phyloP scores from a whole-genome alignment of 1,140 invertebrate genomes.

The Cotesia vestalis region DNA sequence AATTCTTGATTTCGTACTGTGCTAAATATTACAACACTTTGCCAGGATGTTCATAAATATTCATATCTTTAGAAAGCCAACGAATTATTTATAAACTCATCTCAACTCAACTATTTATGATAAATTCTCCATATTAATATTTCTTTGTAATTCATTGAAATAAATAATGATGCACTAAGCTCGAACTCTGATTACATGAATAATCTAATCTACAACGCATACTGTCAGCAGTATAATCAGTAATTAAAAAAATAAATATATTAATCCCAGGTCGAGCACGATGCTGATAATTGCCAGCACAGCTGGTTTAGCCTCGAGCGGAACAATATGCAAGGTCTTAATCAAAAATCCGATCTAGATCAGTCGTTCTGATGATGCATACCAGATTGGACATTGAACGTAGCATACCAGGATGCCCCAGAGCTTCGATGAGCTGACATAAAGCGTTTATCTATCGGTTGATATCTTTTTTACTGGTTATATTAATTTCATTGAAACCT shows the following conservation, averaged over 20 bases:
- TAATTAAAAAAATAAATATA: too few relatives aligned
- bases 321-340: conserved; percentile 18
- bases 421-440: conserved; percentile 27
- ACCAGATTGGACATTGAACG: conserved; percentile 29
- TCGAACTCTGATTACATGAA: too few relatives aligned
- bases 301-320: too few relatives aligned
- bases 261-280: too few relatives aligned
- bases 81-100: background rate
- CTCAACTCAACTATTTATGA: too few relatives aligned
- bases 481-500: conserved; percentile 36
- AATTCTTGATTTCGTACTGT: conserved; percentile 23
- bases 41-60: conserved; percentile 15
- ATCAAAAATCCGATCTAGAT: conserved; percentile 45
- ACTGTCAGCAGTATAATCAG: too few relatives aligned
- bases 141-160: too few relatives aligned
- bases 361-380: conserved; percentile 38
- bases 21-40: conserved; percentile 27
- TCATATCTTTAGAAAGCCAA: background rate
- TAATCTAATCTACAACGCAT: too few relatives aligned
- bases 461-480: background rate
- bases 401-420: conserved; percentile 2
- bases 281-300: too few relatives aligned
- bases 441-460: background rate
- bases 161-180: too few relatives aligned
- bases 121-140: too few relatives aligned